Conservation (phyloP, 2,113 vertebrate species). For the Pluvialis apricaria region DNA sequence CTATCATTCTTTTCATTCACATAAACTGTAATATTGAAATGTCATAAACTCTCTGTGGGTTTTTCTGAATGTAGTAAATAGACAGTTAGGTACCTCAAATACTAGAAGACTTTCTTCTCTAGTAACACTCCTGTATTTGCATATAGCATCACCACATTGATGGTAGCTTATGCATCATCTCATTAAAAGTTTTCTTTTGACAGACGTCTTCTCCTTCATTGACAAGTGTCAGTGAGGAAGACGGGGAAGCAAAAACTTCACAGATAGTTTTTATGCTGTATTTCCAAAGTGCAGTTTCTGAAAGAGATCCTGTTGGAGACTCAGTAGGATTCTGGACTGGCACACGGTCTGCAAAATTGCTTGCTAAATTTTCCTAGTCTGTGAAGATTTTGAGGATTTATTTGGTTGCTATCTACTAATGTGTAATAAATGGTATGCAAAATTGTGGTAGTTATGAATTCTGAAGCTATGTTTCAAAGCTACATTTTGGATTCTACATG, state of each 20-base stretch:
- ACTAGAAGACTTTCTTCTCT: background rate
- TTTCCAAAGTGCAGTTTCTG: background rate
- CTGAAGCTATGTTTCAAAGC: background rate
- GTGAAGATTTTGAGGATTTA: background rate
- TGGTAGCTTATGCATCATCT: background rate
- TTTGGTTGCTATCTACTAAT: background rate
- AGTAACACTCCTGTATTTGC: background rate
- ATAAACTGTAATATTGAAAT: background rate
- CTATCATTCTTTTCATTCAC: background rate
- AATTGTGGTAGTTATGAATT: background rate
- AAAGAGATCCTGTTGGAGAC: background rate
- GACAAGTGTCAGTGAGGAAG: background rate
- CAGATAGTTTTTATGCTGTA: background rate
- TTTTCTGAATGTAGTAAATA: background rate
- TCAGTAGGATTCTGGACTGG: background rate
- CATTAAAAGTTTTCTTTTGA: background rate
- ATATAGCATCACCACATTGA: background rate
- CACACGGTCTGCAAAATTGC: background rate
- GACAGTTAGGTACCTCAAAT: background rate
- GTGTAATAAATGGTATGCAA: background rate
- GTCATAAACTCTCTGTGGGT: background rate
- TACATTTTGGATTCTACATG: background rate
- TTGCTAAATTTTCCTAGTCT: background rate
- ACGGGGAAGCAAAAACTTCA: background rate
- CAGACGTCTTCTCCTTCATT: background rate